Base-by-base conservation (phyloP, 2,888 invertebrate genomes). In the Drosophila robusta region DNA sequence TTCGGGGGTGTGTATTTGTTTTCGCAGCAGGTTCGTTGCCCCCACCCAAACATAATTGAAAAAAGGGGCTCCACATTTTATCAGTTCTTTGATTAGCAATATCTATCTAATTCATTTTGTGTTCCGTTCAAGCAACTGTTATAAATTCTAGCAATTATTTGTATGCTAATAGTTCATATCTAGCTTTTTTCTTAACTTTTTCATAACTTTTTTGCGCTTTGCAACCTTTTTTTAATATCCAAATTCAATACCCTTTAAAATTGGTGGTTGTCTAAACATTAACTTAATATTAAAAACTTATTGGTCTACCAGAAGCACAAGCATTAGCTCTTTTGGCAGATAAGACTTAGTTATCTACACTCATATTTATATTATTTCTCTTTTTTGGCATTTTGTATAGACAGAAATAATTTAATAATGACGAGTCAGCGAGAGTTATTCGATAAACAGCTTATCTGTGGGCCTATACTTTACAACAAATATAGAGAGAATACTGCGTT, bases 21-120 rank as follows among this genome's bases (percentile, higher is more conserved):
- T 26, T 14, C 16, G 12, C 34, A 44, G 24, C 24, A 22, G 44
- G 63, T 44, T 63, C 63, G n/a, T 65, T 63, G 66, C 42, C 66
- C 65, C 50, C 16, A 6, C 12, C 22, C 42, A 29, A 58, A 42
- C 22, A 14, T 0, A 44, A 39, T 4, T 11, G 22, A 3, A 4
- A 34, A 14, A 49, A 46, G n/a, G 7, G 16, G 16, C n/a, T n/a
- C n/a, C n/a, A n/a, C n/a, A n/a, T 24, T 38, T 55, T 49, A 68
- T 58, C 34, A 14, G 29, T 56, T 49, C 29, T 39, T 42, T 52
- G 38, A 70, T 72, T 70, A 75, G 44, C 72, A 63, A 29, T 73
- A 26, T 44, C 71, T 51, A n/a, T 9, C 71, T 70, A 76, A 70
- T 63, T 47, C 38, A 58, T 22, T 29, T 18, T 9, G 16, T 4